Evolutionary conservation across 2,113 vertebrate species (phyloP), one percentile per base, ranked within the genome.

Genomic region (Micronycteris hirsuta): DNA sequence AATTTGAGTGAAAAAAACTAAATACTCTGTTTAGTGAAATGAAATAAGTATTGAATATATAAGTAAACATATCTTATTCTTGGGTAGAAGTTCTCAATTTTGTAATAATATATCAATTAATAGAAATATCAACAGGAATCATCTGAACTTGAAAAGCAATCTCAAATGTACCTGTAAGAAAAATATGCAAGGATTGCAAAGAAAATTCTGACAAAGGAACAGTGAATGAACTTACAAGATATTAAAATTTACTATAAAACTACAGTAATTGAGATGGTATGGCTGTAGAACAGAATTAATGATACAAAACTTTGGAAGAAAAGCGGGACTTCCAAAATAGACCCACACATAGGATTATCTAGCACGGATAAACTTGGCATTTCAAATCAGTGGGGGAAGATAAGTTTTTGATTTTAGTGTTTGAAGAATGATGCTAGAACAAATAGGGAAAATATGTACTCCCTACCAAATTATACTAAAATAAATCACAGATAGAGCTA

Each of bases 61-160:
- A 81, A 96, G 74, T 43, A 92, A 56, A 76, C 13, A 36, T 9
- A 89, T 45, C 54, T 93, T 93, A 93, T 20, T 77, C 52, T 82
- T 91, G 14, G 24, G 33, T 13, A 77, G n/a, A 54, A 80, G 65
- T 43, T 74, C 43, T 84, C 38, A 70, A 45, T 89, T 95, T 93
- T 89, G 1, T 73, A 87, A 67, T 87, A 78, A 77, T 58, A 33
- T 56, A 56, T 77, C 56, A 82, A 47, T 52, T 38, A 91, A 74
- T 63, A 43, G 89, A 76, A 68, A 63, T 65, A 43, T 49, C 54
- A 87, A 80, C 8, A 78, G 20, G n/a, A 91, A 92, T 82, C 43
- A 87, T 36, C n/a, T 89, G 45, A 93, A 91, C n/a, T 80, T 93
- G 43, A 83, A 96, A 84, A 93, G 17, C 68, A 80, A 74, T 33